phyloP scores from a whole-genome alignment of 1,140 invertebrate genomes.

The Solen grandis region DNA sequence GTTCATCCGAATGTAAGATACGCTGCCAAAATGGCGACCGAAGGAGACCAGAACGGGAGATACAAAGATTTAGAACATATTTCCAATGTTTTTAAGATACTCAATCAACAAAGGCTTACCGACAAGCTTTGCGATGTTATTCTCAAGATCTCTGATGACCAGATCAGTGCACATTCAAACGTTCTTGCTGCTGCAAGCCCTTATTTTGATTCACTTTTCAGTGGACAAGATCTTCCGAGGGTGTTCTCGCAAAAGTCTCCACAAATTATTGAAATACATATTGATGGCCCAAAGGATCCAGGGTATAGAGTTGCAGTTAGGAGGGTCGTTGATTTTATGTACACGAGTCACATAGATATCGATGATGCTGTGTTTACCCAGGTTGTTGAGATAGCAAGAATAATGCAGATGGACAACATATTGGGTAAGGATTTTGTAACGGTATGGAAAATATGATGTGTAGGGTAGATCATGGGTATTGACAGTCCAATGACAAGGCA shows the following conservation, averaged over 20 bases:
- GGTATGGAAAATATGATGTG: slow-evolving; percentile 59
- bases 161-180: slow-evolving; percentile 80
- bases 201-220: slow-evolving; percentile 77
- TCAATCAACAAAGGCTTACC: slow-evolving; percentile 74
- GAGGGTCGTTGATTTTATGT: slow-evolving; percentile 79
- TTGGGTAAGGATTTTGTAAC: slow-evolving; percentile 65
- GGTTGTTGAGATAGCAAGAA: slow-evolving; percentile 76
- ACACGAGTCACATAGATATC: slow-evolving; percentile 74
- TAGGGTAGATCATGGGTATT: not conserved
- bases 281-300: slow-evolving; percentile 68
- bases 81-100: slow-evolving; percentile 59
- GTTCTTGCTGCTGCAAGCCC: slow-evolving; percentile 79
- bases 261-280: slow-evolving; percentile 79
- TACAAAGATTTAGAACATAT: slow-evolving; percentile 63
- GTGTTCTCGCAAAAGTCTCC: slow-evolving; percentile 77
- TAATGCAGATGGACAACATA: slow-evolving; percentile 73
- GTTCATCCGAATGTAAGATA: too few relatives aligned
- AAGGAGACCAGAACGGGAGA: not conserved
- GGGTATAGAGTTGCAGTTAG: slow-evolving; percentile 72
- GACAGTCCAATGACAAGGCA: not conserved
- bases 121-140: slow-evolving; percentile 80
- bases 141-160: slow-evolving; percentile 75
- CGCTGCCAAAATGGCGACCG: slow-evolving; percentile 64
- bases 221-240: slow-evolving; percentile 70
- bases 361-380: slow-evolving; percentile 65